A percentile compares a stretch with the other conserved stretches of the same genome.
Evolutionary conservation across 2,113 vertebrate genomes (phyloP).

Genomic region (Ia io): DNA sequence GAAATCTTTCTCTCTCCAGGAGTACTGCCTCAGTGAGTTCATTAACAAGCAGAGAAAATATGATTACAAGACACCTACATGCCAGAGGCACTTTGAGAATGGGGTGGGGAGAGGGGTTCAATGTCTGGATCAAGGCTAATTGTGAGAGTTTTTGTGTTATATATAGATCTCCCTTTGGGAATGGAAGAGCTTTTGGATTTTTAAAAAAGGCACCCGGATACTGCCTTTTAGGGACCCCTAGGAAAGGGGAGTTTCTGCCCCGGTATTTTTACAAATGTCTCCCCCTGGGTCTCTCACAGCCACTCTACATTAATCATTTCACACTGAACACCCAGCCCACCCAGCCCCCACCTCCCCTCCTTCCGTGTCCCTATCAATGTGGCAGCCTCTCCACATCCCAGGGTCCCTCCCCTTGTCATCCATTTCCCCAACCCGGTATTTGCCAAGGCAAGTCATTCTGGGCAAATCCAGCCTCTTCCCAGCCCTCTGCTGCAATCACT

Average conservation of each 20-base stretch:
- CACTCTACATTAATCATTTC: not conserved
- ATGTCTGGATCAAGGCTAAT: not conserved
- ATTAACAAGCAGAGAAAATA: conserved; percentile 61
- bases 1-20: conserved; percentile 61
- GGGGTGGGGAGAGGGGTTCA: too few species aligned
- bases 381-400: too few species aligned
- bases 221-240: too few species aligned
- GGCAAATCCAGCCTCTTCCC: not conserved
- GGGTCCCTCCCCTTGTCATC: not conserved
- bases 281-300: not conserved
- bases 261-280: not conserved
- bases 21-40: conserved; percentile 56
- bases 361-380: not conserved
- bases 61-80: conserved; percentile 61
- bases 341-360: not conserved
- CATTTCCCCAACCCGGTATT: not conserved
- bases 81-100: not conserved
- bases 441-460: not conserved
- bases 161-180: not conserved
- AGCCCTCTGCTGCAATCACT: not conserved
- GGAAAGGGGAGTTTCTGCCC: not conserved
- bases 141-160: not conserved
- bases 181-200: not conserved
- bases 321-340: not conserved
- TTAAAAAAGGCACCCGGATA: not conserved